Conservation (phyloP, 2,797 vertebrate species). For the Platalea minor region DNA sequence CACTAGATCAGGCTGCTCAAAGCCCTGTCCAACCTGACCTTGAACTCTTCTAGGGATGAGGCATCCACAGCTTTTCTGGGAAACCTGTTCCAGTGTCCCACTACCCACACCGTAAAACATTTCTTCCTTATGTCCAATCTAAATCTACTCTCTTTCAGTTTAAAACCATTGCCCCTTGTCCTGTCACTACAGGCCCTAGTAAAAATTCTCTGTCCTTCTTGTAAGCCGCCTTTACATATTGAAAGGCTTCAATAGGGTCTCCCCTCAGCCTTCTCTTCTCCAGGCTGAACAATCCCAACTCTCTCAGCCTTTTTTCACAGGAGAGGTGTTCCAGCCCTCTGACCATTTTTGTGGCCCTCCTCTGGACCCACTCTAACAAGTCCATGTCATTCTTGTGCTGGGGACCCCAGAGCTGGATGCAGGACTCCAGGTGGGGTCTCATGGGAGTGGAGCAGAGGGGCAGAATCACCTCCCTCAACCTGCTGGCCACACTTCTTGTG, state of each 20-base stretch:
- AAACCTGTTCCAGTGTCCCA: not conserved
- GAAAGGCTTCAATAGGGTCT: not conserved
- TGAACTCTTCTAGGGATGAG: not conserved
- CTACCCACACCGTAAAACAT: not conserved
- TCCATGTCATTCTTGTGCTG: not conserved
- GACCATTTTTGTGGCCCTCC: not conserved
- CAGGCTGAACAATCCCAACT: not conserved
- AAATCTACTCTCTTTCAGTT: not conserved
- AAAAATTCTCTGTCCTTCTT: not conserved
- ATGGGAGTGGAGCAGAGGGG: not conserved
- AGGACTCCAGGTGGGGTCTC: not conserved
- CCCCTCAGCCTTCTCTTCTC: not conserved
- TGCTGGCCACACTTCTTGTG: not conserved
- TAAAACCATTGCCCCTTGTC: not conserved
- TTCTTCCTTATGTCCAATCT: not conserved
- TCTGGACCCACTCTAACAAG: not conserved
- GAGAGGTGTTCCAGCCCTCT: not conserved
- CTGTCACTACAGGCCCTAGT: not conserved
- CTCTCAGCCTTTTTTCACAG: not conserved
- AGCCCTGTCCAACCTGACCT: not conserved
- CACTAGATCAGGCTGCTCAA: not conserved
- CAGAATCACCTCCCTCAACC: fast-evolving
- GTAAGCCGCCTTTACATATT: not conserved
- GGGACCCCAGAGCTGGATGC: not conserved
- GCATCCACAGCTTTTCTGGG: not conserved